phyloP scores from a whole-genome alignment of 2,797 vertebrate genomes.

The Lagorchestes hirsutus region DNA sequence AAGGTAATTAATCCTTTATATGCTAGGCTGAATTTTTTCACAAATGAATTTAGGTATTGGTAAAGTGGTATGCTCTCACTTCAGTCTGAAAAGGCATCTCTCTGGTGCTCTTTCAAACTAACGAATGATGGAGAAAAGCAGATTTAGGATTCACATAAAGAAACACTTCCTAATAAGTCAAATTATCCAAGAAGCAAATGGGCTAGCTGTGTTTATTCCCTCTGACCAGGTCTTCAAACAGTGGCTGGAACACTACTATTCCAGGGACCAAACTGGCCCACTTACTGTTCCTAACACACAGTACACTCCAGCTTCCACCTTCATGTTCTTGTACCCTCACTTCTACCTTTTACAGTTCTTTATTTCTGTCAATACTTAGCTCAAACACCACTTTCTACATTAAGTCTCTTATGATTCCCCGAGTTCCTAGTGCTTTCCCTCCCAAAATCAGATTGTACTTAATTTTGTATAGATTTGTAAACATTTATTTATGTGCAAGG shows the following conservation, averaged over 20 bases:
- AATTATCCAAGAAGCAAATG: neutral
- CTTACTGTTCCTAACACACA: too few relatives aligned
- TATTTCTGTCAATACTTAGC: neutral
- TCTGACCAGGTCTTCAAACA: neutral
- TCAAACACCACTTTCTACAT: neutral
- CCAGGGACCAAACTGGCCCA: neutral
- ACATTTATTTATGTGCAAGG: neutral
- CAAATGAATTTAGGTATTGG: neutral
- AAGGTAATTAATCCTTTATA: neutral
- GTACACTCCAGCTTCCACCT: neutral
- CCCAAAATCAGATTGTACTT: neutral
- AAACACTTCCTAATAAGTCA: neutral
- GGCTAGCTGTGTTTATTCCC: neutral
- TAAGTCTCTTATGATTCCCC: neutral
- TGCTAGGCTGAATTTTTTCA: neutral
- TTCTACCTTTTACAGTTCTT: neutral
- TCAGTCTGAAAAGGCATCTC: slow-evolving; percentile 28
- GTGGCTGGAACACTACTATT: neutral
- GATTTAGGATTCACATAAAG: neutral
- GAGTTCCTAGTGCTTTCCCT: neutral
- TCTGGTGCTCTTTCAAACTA: slow-evolving; percentile 32
- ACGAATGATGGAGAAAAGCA: neutral
- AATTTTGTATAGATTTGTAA: neutral
- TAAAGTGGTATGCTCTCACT: slow-evolving; percentile 28
- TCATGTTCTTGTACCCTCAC: neutral